Base-by-base conservation (phyloP, 1,140 invertebrate genomes). In the Apolygus lucorum region DNA sequence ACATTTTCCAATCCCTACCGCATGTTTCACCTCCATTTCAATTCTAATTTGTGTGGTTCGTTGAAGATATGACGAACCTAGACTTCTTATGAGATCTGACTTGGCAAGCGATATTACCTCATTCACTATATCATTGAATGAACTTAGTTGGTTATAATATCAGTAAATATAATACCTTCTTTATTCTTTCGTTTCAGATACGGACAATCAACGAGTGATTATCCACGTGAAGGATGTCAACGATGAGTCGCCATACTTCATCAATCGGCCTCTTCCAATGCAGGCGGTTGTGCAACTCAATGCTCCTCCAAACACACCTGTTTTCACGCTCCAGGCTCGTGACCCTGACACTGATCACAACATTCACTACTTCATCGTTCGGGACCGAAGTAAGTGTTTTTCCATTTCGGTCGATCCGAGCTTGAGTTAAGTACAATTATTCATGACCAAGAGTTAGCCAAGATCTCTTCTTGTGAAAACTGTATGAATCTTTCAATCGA, bases 191-290 rank as follows among this genome's bases (percentile, higher is more conserved):
- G 70, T 84, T 85, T 73, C 84, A 95, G 91, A 93, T 81, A 93
- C 91, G 70, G 93, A 95, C 82, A 95, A 95, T 81, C 93, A 96
- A 77, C 86, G 93, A 34, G 92, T 96, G 13, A 95, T 96, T 74
- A 95, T 96, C 76, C 91, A 93, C 79, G 90, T 96, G 69, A 92
- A 93, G 80, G 93, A 96, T 79, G 90, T 95, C n/a, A 96, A 96
- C 79, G 93, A 96, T 79, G 94, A 96, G 80, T 88, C 90, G 1
- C 94, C 94, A 0, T 95, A 96, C 79, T 96, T 97, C 82, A 95
- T 96, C 82, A 97, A 96, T 80, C 85, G 91, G 1, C 93, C 94
- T 0, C 80, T 95, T 70, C 93, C 93, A n/a, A 96, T 96, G 93
- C 91, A 96, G 79, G 92, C 94, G 2, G 93, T 96, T 66, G 93